Percentiles rank a stretch among this genome's conserved stretches.
phyloP scores from a whole-genome alignment of 2,113 vertebrate genomes.

The Crotalus tigris region DNA sequence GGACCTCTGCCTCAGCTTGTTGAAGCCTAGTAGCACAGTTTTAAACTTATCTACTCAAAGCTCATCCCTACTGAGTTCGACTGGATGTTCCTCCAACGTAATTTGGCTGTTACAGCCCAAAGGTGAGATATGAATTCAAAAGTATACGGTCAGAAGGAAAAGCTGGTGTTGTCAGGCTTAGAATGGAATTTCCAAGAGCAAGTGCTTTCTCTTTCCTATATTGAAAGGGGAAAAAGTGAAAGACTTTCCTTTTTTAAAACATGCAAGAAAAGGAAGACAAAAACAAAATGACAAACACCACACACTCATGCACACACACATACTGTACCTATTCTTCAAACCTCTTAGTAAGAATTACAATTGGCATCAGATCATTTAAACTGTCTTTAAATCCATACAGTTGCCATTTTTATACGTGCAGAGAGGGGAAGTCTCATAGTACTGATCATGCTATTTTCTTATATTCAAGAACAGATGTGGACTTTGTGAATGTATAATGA shows the following conservation, averaged over 20 bases:
- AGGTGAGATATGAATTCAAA: neutral
- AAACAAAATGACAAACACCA: neutral
- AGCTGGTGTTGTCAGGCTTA: too few species aligned
- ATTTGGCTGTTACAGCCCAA: neutral
- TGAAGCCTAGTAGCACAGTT: neutral
- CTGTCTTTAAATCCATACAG: neutral
- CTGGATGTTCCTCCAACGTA: neutral
- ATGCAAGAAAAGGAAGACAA: neutral
- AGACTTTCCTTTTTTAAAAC: neutral
- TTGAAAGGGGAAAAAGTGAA: neutral
- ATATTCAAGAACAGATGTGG: neutral
- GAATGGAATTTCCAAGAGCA: neutral
- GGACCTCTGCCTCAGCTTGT: neutral
- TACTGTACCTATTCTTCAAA: neutral
- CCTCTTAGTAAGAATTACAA: neutral
- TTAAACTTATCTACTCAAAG: neutral
- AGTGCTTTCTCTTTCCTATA: neutral
- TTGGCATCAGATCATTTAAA: neutral
- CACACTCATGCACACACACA: neutral
- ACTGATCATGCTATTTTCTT: neutral
- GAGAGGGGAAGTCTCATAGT: neutral
- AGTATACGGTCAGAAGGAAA: too few species aligned
- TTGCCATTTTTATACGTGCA: neutral
- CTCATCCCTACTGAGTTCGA: neutral
- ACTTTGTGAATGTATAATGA: neutral